A percentile compares a stretch with the other conserved stretches of the same genome.
phyloP scores from a whole-genome alignment of 2,797 vertebrate species.

The Aplochiton taeniatus region DNA sequence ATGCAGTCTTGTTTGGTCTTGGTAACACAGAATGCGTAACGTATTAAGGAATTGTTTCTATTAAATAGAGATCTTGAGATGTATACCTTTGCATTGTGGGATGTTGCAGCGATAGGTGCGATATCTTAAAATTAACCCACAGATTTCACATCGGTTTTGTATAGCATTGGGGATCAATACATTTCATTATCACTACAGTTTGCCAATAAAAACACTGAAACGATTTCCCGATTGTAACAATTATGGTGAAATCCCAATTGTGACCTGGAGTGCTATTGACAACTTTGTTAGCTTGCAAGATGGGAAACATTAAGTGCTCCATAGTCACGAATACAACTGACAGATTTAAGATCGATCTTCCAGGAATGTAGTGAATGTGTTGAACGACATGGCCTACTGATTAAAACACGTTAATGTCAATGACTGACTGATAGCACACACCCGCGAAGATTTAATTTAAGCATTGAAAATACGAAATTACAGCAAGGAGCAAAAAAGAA shows the following conservation, averaged over 20 bases:
- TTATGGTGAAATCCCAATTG: conserved; percentile 11
- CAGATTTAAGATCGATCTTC: not conserved
- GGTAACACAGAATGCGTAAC: too few relatives aligned
- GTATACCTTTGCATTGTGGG: too few relatives aligned
- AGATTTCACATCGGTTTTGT: too few relatives aligned
- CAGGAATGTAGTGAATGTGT: not conserved
- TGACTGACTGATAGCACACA: not conserved
- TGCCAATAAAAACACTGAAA: not conserved
- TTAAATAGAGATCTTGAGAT: too few relatives aligned
- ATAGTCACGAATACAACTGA: conserved; percentile 12
- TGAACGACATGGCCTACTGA: conserved; percentile 2
- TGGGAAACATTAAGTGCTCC: conserved; percentile 9
- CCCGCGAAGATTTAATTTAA: too few relatives aligned
- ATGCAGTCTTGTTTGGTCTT: too few relatives aligned
- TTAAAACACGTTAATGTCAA: not conserved
- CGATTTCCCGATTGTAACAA: conserved; percentile 20
- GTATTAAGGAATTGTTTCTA: too few relatives aligned
- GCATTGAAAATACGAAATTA: too few relatives aligned
- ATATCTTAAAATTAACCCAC: too few relatives aligned
- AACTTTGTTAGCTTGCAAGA: conserved; percentile 8
- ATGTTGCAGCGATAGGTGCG: too few relatives aligned
- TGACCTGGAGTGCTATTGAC: conserved; percentile 6
- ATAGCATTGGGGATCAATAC: too few relatives aligned
- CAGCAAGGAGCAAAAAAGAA: too few relatives aligned
- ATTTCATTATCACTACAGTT: not conserved